A percentile compares a stretch with the other conserved stretches of the same genome.
Evolutionary conservation across 2,888 invertebrate species (phyloP).

Genomic region (Tenthredo distinguenda): DNA sequence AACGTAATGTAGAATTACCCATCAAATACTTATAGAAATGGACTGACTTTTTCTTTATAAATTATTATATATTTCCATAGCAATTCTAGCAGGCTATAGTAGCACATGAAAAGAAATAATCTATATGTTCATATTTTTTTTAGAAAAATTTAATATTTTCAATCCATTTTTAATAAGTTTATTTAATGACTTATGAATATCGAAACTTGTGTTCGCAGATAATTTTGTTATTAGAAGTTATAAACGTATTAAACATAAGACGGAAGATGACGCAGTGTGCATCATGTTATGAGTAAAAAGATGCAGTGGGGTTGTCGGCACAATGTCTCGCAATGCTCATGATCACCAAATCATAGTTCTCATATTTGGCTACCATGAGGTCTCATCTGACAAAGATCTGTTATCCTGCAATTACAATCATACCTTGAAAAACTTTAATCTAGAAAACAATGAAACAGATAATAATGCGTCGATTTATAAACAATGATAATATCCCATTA

Average conservation of each 20-base stretch:
- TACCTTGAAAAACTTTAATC: slow-evolving; percentile 25
- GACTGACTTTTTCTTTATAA: neutral
- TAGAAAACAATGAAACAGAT: slow-evolving; percentile 16
- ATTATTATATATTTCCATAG: neutral
- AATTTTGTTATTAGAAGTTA: slow-evolving; percentile 44
- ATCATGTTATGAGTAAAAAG: slow-evolving; percentile 36
- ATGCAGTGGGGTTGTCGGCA: slow-evolving; percentile 48
- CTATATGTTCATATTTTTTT: neutral
- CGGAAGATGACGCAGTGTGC: slow-evolving; percentile 38
- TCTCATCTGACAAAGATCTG: slow-evolving; percentile 51
- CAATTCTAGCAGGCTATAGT: neutral
- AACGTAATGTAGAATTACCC: slow-evolving; percentile 20
- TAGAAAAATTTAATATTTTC: neutral
- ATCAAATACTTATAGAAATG: slow-evolving; percentile 38
- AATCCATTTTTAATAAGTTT: slow-evolving; percentile 42
- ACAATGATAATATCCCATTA: neutral
- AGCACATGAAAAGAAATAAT: neutral
- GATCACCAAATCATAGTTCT: slow-evolving; percentile 50
- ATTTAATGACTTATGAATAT: slow-evolving; percentile 36
- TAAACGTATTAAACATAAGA: slow-evolving; percentile 46
- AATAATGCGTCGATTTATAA: neutral
- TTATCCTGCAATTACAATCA: slow-evolving; percentile 49
- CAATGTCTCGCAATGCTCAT: slow-evolving; percentile 50
- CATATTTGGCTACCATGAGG: slow-evolving; percentile 52
- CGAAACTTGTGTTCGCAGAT: slow-evolving; percentile 1